Evolutionary conservation across 2,113 vertebrate genomes (phyloP).

Genomic region (Blennius ocellaris): DNA sequence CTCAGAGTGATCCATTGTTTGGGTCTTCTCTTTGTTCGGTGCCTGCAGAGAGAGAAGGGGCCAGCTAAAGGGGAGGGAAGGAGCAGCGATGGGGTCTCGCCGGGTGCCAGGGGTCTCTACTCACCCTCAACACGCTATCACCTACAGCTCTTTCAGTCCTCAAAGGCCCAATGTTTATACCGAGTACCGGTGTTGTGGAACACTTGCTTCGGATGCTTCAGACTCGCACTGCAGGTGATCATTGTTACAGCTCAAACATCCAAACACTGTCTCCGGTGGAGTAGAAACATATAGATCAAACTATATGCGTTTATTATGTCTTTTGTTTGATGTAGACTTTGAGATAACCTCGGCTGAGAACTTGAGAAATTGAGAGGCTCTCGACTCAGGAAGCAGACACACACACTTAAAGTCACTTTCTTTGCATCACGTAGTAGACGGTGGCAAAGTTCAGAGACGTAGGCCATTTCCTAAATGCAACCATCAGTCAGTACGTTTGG

Average conservation of each 20-base stretch:
- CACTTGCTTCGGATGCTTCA: constrained; percentile 3
- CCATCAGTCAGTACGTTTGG: too few relatives aligned
- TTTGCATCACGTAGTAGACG: too few relatives aligned
- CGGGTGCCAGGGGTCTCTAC: constrained; percentile 66
- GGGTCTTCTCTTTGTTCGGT: constrained; percentile 84
- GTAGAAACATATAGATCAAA: too few relatives aligned
- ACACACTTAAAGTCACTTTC: too few relatives aligned
- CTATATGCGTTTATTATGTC: too few relatives aligned
- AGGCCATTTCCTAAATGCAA: too few relatives aligned
- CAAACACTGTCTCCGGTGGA: background rate
- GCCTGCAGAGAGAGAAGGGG: constrained; percentile 77
- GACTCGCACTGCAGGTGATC: constrained; percentile 19
- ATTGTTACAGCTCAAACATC: constrained; percentile 30
- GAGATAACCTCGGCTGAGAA: too few relatives aligned
- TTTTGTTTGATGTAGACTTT: too few relatives aligned
- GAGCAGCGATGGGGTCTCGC: constrained; percentile 67
- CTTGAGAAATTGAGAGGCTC: too few relatives aligned
- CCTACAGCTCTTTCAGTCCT: constrained; percentile 58
- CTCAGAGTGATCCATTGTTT: constrained; percentile 83
- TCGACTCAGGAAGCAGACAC: too few relatives aligned
- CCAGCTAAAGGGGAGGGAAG: constrained; percentile 70
- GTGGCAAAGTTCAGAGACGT: too few relatives aligned
- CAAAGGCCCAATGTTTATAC: constrained; percentile 54
- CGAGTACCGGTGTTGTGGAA: constrained; percentile 15
- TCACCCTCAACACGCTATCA: constrained; percentile 66